Evolutionary conservation across 2,888 invertebrate genomes (phyloP).

Genomic region (Ophion costatus): DNA sequence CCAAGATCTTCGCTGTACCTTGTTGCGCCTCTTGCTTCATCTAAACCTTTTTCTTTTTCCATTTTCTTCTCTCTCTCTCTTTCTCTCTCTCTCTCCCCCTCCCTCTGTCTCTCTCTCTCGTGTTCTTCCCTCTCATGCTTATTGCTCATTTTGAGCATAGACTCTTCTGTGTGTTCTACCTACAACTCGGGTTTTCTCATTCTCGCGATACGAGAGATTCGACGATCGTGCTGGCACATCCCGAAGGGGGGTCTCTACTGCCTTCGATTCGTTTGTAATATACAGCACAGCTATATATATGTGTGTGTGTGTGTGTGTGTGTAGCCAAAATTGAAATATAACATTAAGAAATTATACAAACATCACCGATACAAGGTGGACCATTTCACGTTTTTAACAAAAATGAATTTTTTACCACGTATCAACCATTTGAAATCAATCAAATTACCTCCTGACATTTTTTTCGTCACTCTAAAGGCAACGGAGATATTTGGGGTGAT

Average conservation of each 20-base stretch:
- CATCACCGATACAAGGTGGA: no score
- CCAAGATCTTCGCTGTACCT: conserved; percentile 18
- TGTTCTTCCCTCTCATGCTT: conserved; percentile 7
- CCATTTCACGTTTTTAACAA: no score
- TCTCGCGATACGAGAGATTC: conserved; percentile 26
- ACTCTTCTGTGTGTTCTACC: background rate
- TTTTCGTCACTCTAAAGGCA: no score
- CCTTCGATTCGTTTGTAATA: no score
- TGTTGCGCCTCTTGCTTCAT: conserved; percentile 39
- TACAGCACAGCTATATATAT: background rate
- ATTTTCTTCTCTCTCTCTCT: conserved; percentile 16
- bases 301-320: background rate
- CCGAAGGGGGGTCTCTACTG: background rate
- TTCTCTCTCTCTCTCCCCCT: conserved; percentile 2
- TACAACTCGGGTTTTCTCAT: conserved; percentile 35
- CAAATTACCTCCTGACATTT: no score
- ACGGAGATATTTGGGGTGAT: no score
- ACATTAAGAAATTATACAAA: no score
- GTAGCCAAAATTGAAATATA: no score
- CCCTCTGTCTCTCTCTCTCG: background rate
- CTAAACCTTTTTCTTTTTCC: conserved; percentile 27
- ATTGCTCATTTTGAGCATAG: conserved; percentile 49
- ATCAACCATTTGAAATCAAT: no score
- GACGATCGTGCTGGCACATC: conserved; percentile 24
- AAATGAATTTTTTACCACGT: no score